Base-by-base conservation (phyloP, 1,140 invertebrate species). In the Pteromalus puparum region DNA sequence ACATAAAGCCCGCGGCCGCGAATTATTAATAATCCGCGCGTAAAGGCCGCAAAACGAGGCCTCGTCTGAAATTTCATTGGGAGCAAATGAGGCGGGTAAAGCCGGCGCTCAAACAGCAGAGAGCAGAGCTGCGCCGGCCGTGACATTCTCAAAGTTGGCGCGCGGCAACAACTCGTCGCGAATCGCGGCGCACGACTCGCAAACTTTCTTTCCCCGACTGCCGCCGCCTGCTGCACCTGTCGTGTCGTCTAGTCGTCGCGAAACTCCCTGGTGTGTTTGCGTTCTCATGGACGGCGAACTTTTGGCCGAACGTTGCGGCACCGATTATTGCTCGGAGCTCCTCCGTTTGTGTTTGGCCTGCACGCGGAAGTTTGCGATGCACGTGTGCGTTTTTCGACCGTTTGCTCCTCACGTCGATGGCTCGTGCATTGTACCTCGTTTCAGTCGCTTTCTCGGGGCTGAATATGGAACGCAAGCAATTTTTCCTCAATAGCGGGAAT, bases 61-160 rank as follows among this genome's bases (percentile, higher is more conserved):
- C 2, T 38, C 30, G 7, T 61, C 26, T 4, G 72, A 38, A 74
- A 74, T 74, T 42, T 34, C 28, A 74, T 74, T 74, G 34, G 70
- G 34, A 42, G 72, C 10, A 74, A 38, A 38, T 67, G 48, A 46
- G 28, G 76, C 76, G 76, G 30, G 13, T 67, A 34, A 28, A 67
- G 26, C 21, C 76, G 26, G n/a, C n/a, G 67, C 28, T 81, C 67
- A 70, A 81, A 72, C 26, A 81, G 30, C 30, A 34, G 4, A 34
- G 4, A 5, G 30, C 30, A 34, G 30, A 34, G 30, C 30, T 4
- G 21, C 30, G 38, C 30, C 67, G 67, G 38, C 53, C 67, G 38
- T 72, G 67, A 81, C 79, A 72, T 81, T 81, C 79, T 72, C 68
- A 15, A 73, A 82, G 70, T 73, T 82, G n/a, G n/a, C 21, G 79